Evolutionary conservation across 2,888 invertebrate genomes (phyloP).

Genomic region (Microctonus brassicae): DNA sequence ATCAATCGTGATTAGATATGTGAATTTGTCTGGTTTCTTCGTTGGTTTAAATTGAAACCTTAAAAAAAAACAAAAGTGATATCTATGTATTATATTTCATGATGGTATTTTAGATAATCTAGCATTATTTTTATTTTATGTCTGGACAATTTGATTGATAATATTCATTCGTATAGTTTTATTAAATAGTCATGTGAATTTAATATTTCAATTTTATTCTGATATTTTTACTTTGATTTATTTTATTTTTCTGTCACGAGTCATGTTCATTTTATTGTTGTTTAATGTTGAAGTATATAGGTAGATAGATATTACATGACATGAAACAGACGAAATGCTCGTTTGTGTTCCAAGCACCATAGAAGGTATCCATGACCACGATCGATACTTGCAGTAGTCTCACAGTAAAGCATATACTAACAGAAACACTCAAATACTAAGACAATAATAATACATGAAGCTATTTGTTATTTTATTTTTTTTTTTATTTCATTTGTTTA

Average conservation of each 20-base stretch:
- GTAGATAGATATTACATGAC: neutral
- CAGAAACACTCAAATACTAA: neutral
- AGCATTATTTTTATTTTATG: no score
- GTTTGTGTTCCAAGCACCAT: neutral
- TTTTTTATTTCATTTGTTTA: neutral
- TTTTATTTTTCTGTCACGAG: neutral
- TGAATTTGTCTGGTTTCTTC: conserved; percentile 59
- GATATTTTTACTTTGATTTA: neutral
- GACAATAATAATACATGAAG: neutral
- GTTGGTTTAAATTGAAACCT: conserved; percentile 59
- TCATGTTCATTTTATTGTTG: neutral
- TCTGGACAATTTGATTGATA: neutral
- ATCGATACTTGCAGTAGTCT: neutral
- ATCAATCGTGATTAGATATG: conserved; percentile 18
- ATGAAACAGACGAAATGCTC: neutral
- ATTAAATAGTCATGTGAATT: neutral
- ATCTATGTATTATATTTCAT: neutral
- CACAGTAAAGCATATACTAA: neutral
- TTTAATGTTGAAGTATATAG: neutral
- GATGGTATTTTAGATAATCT: neutral
- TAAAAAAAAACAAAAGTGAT: conserved; percentile 29
- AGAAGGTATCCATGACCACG: neutral
- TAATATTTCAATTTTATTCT: neutral
- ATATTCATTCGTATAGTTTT: neutral
- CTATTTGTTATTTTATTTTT: neutral